phyloP scores from a whole-genome alignment of 2,888 invertebrate genomes.

The Athalia cordata region DNA sequence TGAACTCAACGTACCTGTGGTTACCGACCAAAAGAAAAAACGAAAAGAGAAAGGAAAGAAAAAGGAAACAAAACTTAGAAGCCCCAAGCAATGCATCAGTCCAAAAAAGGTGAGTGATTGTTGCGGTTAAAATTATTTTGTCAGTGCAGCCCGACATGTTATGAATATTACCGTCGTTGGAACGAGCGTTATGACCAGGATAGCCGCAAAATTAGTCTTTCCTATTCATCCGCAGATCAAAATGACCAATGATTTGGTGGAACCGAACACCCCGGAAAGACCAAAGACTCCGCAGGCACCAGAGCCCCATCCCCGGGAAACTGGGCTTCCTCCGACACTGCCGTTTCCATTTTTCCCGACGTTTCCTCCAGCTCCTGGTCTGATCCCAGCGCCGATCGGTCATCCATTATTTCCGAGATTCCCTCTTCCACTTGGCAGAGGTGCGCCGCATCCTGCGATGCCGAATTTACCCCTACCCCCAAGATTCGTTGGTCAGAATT shows the following conservation, averaged over 20 bases:
- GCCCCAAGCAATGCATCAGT: conserved; percentile 64
- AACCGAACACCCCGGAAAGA: conserved; percentile 64
- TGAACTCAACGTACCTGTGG: conserved; percentile 77
- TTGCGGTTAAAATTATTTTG: background rate
- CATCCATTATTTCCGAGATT: conserved; percentile 76
- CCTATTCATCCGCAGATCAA: conserved; percentile 58
- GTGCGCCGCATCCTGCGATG: conserved; percentile 78
- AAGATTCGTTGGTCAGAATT: conserved; percentile 77
- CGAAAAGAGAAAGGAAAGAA: conserved; percentile 78
- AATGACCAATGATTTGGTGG: conserved; percentile 57
- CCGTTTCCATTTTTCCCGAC: conserved; percentile 73
- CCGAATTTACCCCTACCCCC: conserved; percentile 77
- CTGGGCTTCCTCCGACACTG: conserved; percentile 75
- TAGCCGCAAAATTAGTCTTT: background rate
- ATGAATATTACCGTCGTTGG: too few species aligned
- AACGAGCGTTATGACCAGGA: too few species aligned
- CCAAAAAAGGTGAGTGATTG: conserved; percentile 64
- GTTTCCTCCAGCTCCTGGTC: conserved; percentile 76
- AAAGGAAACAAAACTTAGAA: conserved; percentile 72
- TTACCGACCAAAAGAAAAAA: conserved; percentile 72
- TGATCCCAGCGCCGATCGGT: conserved; percentile 78
- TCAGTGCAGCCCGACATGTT: background rate
- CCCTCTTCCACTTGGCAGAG: conserved; percentile 71
- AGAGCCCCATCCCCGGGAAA: conserved; percentile 61
- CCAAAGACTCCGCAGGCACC: conserved; percentile 72